Evolutionary conservation across 2,888 invertebrate genomes (phyloP).

Genomic region (Flexamia atlantica): DNA sequence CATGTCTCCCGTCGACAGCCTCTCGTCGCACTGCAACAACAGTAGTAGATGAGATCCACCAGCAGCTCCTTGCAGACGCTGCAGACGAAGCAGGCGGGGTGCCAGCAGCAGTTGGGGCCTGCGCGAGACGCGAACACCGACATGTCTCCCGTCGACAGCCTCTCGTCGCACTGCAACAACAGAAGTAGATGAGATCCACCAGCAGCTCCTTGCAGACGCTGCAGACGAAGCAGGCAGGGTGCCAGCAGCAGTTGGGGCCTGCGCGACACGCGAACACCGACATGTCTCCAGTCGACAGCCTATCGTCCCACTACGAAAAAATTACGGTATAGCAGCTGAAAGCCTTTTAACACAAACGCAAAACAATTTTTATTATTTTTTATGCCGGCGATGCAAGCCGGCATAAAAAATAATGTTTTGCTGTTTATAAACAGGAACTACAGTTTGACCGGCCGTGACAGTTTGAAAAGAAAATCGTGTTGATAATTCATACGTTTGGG

Average conservation of each 20-base stretch:
- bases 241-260: slow-evolving; percentile 98
- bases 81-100: slow-evolving; percentile 97
- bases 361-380: too few species aligned
- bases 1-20: slow-evolving; percentile 92
- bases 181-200: too few species aligned
- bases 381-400: too few species aligned
- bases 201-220: background rate
- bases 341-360: too few species aligned
- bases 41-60: slow-evolving; percentile 98
- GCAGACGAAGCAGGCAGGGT: slow-evolving; percentile 91
- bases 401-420: too few species aligned
- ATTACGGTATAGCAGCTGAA: too few species aligned
- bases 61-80: slow-evolving; percentile 94
- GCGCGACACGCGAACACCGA: slow-evolving; percentile 93
- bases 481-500: too few species aligned
- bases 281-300: slow-evolving; percentile 92
- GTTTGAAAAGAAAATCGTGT: too few species aligned
- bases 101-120: slow-evolving; percentile 93
- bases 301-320: slow-evolving; percentile 88
- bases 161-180: slow-evolving; percentile 88
- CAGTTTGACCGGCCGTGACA: too few species aligned
- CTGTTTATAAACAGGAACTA: too few species aligned
- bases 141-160: slow-evolving; percentile 92
- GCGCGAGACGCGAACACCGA: slow-evolving; percentile 93
- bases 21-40: slow-evolving; percentile 88